A percentile compares a stretch with the other conserved stretches of the same genome.
Evolutionary conservation across 2,888 invertebrate genomes (phyloP).

Genomic region (Amorpha juglandis): DNA sequence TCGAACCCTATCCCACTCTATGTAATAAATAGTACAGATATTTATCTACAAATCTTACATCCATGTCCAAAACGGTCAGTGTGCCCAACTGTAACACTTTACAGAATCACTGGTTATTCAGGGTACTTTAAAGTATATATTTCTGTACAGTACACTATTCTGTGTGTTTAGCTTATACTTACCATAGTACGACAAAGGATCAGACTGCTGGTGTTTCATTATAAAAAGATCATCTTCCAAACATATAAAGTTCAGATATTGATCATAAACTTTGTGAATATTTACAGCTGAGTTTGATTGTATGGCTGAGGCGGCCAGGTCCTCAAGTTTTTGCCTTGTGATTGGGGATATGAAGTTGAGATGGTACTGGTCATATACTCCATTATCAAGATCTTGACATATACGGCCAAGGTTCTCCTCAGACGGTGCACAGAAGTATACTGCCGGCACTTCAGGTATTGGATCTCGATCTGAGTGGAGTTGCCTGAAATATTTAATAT

Average conservation of each 20-base stretch:
- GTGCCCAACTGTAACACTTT: too few species aligned
- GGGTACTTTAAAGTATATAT: too few species aligned
- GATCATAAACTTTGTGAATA: constrained; percentile 98
- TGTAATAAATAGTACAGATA: too few species aligned
- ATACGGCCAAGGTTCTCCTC: constrained; percentile 98
- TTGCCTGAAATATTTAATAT: constrained; percentile 83
- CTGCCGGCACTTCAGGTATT: constrained; percentile 99
- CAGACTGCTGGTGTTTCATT: constrained; percentile 95
- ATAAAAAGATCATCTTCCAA: constrained; percentile 99
- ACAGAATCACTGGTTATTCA: too few species aligned
- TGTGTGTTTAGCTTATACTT: constrained; percentile 46
- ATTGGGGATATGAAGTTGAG: constrained; percentile 98
- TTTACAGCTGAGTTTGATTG: constrained; percentile 95
- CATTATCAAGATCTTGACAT: constrained; percentile 94
- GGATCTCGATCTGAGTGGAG: constrained; percentile 94
- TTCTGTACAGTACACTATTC: too few species aligned
- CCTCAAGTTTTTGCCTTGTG: constrained; percentile 96
- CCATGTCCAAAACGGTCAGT: too few species aligned
- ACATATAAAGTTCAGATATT: constrained; percentile 99
- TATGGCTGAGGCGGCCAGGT: constrained; percentile 95
- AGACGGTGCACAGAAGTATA: constrained; percentile 98
- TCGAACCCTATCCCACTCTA: too few species aligned
- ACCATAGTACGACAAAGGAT: constrained; percentile 96
- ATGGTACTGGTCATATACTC: constrained; percentile 97
- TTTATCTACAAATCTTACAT: too few species aligned